Evolutionary conservation across 2,113 vertebrate genomes (phyloP).

Genomic region (Antigone vipio): DNA sequence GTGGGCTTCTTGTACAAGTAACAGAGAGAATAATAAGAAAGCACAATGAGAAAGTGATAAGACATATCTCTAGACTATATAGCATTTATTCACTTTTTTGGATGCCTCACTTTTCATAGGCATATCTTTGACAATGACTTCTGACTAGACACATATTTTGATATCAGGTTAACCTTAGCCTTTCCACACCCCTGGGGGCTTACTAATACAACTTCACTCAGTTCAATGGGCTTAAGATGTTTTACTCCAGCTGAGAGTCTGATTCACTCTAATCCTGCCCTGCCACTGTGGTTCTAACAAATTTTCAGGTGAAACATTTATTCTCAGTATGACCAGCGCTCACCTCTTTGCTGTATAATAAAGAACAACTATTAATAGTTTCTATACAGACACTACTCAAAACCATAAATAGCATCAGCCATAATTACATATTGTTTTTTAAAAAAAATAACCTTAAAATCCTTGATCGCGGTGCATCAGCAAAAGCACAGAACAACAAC

Average conservation of each 20-base stretch:
- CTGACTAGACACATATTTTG: not conserved
- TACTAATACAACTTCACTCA: not conserved
- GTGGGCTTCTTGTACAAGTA: not conserved
- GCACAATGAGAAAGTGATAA: not conserved
- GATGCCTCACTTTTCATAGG: not conserved
- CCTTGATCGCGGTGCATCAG: not conserved
- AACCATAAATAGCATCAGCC: not conserved
- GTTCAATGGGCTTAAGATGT: not conserved
- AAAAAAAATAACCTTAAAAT: not conserved
- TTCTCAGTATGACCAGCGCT: not conserved
- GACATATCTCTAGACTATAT: not conserved
- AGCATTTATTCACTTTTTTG: not conserved
- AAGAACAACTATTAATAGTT: not conserved
- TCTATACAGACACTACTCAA: not conserved
- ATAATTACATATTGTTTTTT: not conserved
- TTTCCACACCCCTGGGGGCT: not conserved
- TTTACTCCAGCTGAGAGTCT: not conserved
- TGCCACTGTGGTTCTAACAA: not conserved
- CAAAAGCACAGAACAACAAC: conserved; percentile 40
- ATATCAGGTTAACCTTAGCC: not conserved
- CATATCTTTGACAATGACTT: not conserved
- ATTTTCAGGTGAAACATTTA: not conserved
- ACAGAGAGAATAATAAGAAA: no score
- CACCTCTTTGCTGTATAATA: not conserved
- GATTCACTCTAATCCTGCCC: not conserved